phyloP scores from a whole-genome alignment of 2,797 vertebrate species.

The Rallus crepitans region DNA sequence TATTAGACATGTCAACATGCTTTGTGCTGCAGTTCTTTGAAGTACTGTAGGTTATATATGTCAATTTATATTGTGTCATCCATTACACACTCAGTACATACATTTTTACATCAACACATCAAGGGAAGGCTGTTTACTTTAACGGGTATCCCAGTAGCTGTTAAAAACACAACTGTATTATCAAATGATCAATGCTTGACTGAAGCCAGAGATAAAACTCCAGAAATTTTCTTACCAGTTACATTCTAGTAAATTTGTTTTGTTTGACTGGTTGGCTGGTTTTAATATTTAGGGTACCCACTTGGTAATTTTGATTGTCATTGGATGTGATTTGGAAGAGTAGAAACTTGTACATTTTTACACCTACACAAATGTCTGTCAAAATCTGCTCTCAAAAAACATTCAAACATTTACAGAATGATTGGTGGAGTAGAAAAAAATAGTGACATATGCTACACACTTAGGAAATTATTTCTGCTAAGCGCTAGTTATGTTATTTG shows the following conservation, averaged over 20 bases:
- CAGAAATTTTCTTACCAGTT: not conserved
- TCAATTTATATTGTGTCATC: not conserved
- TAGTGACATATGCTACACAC: not conserved
- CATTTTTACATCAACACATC: not conserved
- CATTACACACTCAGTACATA: not conserved
- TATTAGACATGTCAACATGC: not conserved
- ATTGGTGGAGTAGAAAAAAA: not conserved
- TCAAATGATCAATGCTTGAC: not conserved
- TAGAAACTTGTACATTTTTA: not conserved
- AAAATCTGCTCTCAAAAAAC: not conserved
- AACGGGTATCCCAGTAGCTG: not conserved
- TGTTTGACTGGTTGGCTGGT: not conserved
- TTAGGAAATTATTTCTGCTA: not conserved
- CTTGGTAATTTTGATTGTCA: not conserved
- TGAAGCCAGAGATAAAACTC: not conserved
- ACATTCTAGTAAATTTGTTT: not conserved
- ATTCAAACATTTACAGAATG: not conserved
- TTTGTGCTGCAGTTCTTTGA: conserved; percentile 1
- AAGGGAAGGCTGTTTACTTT: not conserved
- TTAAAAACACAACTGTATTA: not conserved
- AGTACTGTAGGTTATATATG: not conserved
- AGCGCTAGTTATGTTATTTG: not conserved
- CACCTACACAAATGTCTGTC: not conserved
- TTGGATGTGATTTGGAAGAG: not conserved
- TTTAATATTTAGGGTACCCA: not conserved